These are phyloP conservation scores for Macroglossus sobrinus DNA, from an alignment of 2,113 vertebrate species.

Conservation along the genomic window DNA sequence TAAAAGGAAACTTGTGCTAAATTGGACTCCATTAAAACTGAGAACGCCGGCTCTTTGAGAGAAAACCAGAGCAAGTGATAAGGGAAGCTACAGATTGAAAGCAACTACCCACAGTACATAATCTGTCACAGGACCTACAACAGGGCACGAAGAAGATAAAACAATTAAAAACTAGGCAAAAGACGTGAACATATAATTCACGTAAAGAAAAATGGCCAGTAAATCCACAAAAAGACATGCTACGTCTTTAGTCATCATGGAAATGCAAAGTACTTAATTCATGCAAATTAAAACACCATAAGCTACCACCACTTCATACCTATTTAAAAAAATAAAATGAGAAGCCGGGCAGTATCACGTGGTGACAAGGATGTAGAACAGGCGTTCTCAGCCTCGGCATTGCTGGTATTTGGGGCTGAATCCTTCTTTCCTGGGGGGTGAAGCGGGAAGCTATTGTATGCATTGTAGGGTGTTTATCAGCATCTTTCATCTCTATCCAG, in stretches of 20 bases:
- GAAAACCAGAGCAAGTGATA: not conserved
- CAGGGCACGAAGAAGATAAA: not conserved
- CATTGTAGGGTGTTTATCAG: rapidly evolving
- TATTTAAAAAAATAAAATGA: not conserved
- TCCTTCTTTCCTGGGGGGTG: not conserved
- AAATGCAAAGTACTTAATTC: not conserved
- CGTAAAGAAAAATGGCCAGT: not conserved
- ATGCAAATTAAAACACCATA: not conserved
- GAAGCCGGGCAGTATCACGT: not conserved
- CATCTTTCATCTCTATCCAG: not conserved
- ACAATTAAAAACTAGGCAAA: not conserved
- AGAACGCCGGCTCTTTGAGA: not conserved
- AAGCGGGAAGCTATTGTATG: rapidly evolving
- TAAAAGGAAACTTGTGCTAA: not conserved
- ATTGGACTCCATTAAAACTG: not conserved
- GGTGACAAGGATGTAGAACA: not conserved
- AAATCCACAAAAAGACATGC: not conserved
- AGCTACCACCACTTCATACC: not conserved
- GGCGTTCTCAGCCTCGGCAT: not conserved
- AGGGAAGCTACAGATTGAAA: not conserved
- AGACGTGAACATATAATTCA: not conserved
- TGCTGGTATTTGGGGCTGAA: not conserved
- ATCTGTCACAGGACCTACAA: not conserved
- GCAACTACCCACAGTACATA: not conserved
- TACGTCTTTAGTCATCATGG: not conserved